Conservation (phyloP, 2,888 invertebrate genomes). For the Philereme vetulata region DNA sequence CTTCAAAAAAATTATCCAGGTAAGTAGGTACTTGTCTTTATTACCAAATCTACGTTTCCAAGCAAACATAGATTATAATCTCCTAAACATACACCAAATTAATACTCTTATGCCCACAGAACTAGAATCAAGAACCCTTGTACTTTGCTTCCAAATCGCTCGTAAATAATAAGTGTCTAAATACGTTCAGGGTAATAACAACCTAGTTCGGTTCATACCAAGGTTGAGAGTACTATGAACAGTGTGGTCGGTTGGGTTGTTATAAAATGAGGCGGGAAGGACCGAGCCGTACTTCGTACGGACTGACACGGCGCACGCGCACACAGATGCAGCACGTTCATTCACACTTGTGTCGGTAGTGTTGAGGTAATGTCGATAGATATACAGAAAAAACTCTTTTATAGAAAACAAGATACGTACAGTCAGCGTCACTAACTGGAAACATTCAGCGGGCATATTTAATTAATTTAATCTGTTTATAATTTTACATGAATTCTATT, state of each 20-base stretch:
- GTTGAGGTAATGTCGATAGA: slow-evolving; percentile 45
- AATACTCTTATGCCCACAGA: not conserved
- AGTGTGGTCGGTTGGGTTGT: slow-evolving; percentile 47
- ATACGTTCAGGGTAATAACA: slow-evolving; percentile 9
- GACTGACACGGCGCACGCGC: slow-evolving; percentile 66
- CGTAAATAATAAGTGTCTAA: not conserved
- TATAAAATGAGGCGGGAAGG: slow-evolving; percentile 45
- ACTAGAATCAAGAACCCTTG: slow-evolving; percentile 13
- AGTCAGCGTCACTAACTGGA: too few relatives aligned
- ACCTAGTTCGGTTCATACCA: slow-evolving; percentile 1
- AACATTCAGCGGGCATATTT: too few relatives aligned
- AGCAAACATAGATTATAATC: slow-evolving; percentile 11
- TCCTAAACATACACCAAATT: slow-evolving; percentile 1
- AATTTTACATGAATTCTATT: too few relatives aligned
- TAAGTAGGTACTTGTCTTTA: too few relatives aligned
- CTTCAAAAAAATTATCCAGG: too few relatives aligned
- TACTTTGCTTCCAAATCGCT: slow-evolving; percentile 1
- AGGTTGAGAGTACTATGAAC: slow-evolving; percentile 19
- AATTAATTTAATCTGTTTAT: too few relatives aligned
- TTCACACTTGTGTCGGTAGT: slow-evolving; percentile 66
- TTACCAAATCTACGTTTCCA: too few relatives aligned
- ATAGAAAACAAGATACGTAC: too few relatives aligned
- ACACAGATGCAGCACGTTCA: slow-evolving; percentile 73
- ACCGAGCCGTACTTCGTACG: slow-evolving; percentile 74
- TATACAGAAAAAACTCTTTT: not conserved